These are phyloP conservation scores for Watsonalla binaria DNA, from an alignment of 2,888 invertebrate genomes.

Conservation along the genomic window DNA sequence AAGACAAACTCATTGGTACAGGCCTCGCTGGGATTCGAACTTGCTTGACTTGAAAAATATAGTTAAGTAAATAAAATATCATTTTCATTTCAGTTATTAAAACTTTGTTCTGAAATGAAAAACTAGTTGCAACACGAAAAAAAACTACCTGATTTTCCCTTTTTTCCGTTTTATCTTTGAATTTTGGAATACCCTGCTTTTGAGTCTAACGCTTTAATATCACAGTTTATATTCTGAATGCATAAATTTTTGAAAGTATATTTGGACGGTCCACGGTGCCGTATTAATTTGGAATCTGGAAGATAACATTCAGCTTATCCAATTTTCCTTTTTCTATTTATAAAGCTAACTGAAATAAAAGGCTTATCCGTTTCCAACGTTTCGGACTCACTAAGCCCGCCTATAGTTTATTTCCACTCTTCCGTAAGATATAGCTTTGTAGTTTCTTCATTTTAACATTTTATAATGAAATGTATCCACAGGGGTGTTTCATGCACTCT, in stretches of 20 bases:
- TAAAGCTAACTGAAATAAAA: conserved; percentile 29
- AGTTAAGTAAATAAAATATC: too few species aligned
- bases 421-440: background rate
- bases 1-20: too few species aligned
- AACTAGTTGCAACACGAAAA: too few species aligned
- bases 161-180: too few species aligned
- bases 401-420: background rate
- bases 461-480: background rate
- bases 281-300: conserved; percentile 8
- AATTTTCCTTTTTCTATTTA: conserved; percentile 36
- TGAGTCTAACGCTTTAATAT: too few species aligned
- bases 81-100: too few species aligned
- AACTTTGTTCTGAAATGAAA: too few species aligned
- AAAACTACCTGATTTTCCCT: too few species aligned
- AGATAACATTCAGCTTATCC: conserved; percentile 21
- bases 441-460: background rate
- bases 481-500: background rate
- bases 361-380: background rate
- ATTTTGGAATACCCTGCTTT: too few species aligned
- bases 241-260: background rate
- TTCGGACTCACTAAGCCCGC: background rate
- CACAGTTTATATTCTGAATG: background rate
- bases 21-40: too few species aligned
- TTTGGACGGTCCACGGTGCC: background rate
- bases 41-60: too few species aligned